Evolutionary conservation across 2,888 invertebrate genomes (phyloP), one percentile per base, ranked within the genome.

Genomic region (Tethea ocularis): DNA sequence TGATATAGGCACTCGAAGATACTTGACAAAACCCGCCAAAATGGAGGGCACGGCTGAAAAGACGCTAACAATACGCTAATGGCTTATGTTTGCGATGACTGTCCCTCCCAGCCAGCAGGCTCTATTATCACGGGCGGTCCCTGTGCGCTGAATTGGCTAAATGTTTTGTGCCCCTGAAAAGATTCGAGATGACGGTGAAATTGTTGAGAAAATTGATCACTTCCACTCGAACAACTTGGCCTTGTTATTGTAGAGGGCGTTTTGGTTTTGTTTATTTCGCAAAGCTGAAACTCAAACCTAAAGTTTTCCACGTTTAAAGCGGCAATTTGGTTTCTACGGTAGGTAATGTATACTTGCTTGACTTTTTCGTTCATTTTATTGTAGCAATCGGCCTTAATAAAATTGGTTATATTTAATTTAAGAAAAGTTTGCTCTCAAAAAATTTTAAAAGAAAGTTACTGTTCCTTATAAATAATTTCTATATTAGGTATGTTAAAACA

Each of bases 121-220:
- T 86, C 86, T 87, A 89, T 91, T 91, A 91, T 91, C 84, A 81
- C 82, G 80, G 80, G 74, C 78, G 82, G 80, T 77, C 83, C 82
- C 83, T 84, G 89, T 86, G 86, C 87, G 87, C 87, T 91, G 91
- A 90, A 91, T 91, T 91, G 89, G 88, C 89, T 89, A 88, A 92
- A 91, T 91, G 88, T 89, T 90, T 91, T 91, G 89, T 89, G 85
- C 83, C 80, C 77, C 82, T 85, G 86, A 89, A 91, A 91, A 92
- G 88, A 89, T 89, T 89, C 82, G 82, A 88, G 89, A 91, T 89
- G 90, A 91, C 88, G 86, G 86, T 86, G 88, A 91, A 91, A 92
- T 90, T 91, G 89, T 91, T 87, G 85, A 88, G 89, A 91, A 90
- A 90, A 91, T 91, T 91, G 90, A 91, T 91, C 87, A 87, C 84